Evolutionary conservation across 2,113 vertebrate species (phyloP).

Genomic region (Grammomys dolichurus): DNA sequence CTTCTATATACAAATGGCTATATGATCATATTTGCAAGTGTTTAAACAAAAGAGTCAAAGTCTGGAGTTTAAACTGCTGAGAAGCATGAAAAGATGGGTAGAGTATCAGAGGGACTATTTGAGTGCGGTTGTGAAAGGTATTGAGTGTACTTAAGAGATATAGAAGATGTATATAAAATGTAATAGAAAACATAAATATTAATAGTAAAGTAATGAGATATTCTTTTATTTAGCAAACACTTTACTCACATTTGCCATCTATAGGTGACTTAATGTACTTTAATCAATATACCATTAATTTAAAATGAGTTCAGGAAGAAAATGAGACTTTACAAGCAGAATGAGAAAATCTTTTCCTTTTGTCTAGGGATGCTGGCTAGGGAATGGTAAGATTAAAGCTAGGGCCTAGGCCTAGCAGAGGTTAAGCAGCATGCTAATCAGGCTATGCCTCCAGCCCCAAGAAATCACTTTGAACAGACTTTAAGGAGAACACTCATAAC

Average conservation of each 20-base stretch:
- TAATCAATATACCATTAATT: not conserved
- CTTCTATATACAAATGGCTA: not conserved
- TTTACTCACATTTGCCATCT: not conserved
- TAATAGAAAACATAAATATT: not conserved
- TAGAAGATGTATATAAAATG: not conserved
- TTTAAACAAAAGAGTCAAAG: not conserved
- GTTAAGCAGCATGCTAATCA: fast-evolving
- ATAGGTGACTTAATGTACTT: not conserved
- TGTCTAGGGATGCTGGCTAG: not conserved
- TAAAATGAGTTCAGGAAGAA: conserved; percentile 9
- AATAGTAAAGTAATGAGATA: not conserved
- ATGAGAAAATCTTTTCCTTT: not conserved
- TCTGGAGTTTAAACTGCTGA: not conserved
- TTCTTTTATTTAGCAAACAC: conserved; percentile 18
- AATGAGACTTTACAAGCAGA: not conserved
- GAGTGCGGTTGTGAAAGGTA: not conserved
- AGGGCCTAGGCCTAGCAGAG: fast-evolving
- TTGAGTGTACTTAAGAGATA: not conserved
- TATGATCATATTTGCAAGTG: not conserved
- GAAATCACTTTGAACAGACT: not conserved
- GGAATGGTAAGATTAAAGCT: not conserved
- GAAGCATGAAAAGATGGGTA: not conserved
- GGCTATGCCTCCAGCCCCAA: not conserved
- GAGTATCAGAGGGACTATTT: not conserved
- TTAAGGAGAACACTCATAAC: not conserved